Percentiles rank a stretch among this genome's conserved stretches.
phyloP scores from a whole-genome alignment of 1,140 invertebrate species.

The Lepeophtheirus salmonis region DNA sequence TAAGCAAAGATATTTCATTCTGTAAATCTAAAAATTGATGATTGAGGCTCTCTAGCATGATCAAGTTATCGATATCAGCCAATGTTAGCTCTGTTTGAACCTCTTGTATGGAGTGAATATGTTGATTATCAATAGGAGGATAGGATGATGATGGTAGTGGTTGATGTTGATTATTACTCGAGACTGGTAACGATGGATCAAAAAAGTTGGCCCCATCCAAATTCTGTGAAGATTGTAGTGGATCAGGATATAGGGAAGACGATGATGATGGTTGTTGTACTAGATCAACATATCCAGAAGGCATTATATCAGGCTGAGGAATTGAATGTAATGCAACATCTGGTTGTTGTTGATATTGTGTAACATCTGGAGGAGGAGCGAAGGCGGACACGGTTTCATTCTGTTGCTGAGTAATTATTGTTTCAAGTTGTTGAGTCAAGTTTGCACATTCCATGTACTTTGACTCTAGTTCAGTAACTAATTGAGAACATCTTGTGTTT shows the following conservation, averaged over 20 bases:
- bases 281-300: neutral
- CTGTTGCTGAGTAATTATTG: too few species aligned
- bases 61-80: neutral
- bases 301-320: constrained; percentile 9
- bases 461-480: too few species aligned
- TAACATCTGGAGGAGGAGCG: constrained; percentile 5
- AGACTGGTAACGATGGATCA: too few species aligned
- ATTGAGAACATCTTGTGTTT: too few species aligned
- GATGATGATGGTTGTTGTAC: neutral
- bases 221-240: too few species aligned
- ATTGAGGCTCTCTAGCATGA: too few species aligned
- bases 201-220: too few species aligned
- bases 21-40: too few species aligned
- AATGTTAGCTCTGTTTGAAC: neutral
- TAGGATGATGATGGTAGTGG: neutral
- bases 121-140: too few species aligned
- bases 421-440: too few species aligned
- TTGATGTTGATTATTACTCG: neutral
- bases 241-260: neutral
- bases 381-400: neutral
- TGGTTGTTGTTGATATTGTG: neutral
- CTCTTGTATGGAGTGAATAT: too few species aligned
- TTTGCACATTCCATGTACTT: too few species aligned
- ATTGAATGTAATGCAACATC: neutral
- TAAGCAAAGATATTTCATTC: neutral